phyloP scores from a whole-genome alignment of 2,113 vertebrate genomes.

The Catharus minimus region DNA sequence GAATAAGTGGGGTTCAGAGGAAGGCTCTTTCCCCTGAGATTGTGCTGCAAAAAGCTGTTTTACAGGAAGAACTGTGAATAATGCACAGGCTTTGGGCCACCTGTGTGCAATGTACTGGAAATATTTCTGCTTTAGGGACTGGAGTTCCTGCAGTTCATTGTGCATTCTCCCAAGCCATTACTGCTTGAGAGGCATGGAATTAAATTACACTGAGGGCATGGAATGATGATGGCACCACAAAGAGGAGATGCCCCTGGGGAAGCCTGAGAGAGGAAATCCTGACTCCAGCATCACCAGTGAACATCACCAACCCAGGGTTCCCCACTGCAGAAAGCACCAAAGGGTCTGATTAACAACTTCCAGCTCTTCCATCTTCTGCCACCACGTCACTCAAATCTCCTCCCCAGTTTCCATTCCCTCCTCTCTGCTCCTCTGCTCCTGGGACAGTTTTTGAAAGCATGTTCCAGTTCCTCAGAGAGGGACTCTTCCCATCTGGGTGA shows the following conservation, averaged over 20 bases:
- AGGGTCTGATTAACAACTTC: not conserved
- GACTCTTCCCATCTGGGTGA: not conserved
- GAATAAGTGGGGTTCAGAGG: not conserved
- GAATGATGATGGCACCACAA: not conserved
- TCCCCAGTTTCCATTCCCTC: not conserved
- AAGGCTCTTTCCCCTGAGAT: not conserved
- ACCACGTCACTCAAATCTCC: not conserved
- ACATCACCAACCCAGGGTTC: not conserved
- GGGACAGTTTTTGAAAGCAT: not conserved
- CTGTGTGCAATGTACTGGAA: not conserved
- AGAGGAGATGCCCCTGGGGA: not conserved
- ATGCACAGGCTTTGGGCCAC: not conserved
- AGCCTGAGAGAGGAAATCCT: not conserved
- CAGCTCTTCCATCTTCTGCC: not conserved
- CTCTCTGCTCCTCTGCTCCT: not conserved
- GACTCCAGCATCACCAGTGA: fast-evolving
- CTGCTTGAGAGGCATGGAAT: not conserved
- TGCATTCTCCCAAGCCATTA: not conserved
- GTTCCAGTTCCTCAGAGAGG: not conserved
- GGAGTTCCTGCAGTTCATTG: not conserved
- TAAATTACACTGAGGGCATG: not conserved
- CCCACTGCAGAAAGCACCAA: not conserved
- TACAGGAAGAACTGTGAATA: not conserved
- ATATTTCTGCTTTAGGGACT: not conserved
- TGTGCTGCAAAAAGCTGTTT: not conserved